These are phyloP conservation scores for Ariolimax columbianus DNA, from an alignment of 2,888 invertebrate genomes.

Conservation along the genomic window DNA sequence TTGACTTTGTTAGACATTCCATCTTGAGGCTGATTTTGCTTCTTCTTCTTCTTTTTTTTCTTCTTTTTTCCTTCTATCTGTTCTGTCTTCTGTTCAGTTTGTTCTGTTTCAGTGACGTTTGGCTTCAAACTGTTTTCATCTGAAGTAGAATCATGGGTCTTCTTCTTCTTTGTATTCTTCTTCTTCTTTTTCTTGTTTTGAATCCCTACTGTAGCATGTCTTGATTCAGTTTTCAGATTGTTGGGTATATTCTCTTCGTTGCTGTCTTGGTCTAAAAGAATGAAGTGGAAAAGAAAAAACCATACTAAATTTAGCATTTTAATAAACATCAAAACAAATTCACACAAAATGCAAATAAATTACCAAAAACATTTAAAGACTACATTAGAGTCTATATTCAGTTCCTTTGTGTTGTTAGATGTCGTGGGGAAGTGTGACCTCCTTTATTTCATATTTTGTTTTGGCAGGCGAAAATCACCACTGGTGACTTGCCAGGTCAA, in stretches of 20 bases:
- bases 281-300: too few relatives aligned
- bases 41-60: slow-evolving; percentile 50
- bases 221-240: slow-evolving; percentile 30
- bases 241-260: slow-evolving; percentile 36
- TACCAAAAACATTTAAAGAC: too few relatives aligned
- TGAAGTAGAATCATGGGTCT: slow-evolving; percentile 15
- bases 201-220: slow-evolving; percentile 19
- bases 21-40: slow-evolving; percentile 32
- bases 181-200: slow-evolving; percentile 34
- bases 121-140: slow-evolving; percentile 10
- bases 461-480: too few relatives aligned
- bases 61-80: slow-evolving; percentile 36
- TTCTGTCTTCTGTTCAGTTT: slow-evolving; percentile 27
- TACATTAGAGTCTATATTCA: too few relatives aligned
- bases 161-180: slow-evolving; percentile 37
- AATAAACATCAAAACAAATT: background rate
- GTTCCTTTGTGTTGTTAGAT: too few relatives aligned
- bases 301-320: background rate
- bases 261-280: slow-evolving; percentile 32
- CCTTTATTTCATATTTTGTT: too few relatives aligned
- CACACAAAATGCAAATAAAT: too few relatives aligned
- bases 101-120: slow-evolving; percentile 25
- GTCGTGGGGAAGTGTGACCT: too few relatives aligned
- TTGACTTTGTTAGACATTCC: background rate
- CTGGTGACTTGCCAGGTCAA: too few relatives aligned